phyloP scores from a whole-genome alignment of 2,888 invertebrate genomes.

The Ennomos fuscantarius region DNA sequence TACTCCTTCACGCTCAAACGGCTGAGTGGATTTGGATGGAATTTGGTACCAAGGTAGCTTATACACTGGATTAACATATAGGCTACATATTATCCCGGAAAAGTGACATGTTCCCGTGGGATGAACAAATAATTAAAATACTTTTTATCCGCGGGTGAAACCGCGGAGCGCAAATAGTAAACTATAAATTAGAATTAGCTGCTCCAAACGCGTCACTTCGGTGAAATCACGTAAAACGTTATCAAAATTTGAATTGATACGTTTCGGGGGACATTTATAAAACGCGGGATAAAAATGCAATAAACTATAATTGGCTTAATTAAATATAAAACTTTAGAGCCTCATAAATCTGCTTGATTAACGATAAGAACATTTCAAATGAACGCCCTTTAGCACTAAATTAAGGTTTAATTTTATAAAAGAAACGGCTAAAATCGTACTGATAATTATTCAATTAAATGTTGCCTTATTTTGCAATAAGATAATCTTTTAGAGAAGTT shows the following conservation, averaged over 20 bases:
- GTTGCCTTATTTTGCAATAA: background rate
- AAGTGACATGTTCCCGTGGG: too few species aligned
- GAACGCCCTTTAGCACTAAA: background rate
- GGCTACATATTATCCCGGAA: too few species aligned
- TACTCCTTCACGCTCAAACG: too few species aligned
- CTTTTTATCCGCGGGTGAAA: too few species aligned
- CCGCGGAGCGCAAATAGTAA: too few species aligned
- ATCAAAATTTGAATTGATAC: conserved; percentile 8
- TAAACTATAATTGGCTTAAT: conserved; percentile 16
- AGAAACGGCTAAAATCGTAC: background rate
- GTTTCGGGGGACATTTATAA: conserved; percentile 15
- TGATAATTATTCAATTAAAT: background rate
- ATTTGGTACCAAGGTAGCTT: too few species aligned
- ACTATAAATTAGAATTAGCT: too few species aligned
- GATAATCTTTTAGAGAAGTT: background rate
- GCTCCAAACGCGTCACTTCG: background rate
- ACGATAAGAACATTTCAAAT: conserved; percentile 2
- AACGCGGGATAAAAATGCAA: conserved; percentile 12
- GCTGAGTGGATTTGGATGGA: too few species aligned
- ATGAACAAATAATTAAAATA: too few species aligned
- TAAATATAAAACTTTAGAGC: conserved; percentile 12
- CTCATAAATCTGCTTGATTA: conserved; percentile 19
- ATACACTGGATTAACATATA: too few species aligned
- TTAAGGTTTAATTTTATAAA: background rate
- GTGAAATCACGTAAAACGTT: conserved; percentile 2